Conservation (phyloP, 2,888 invertebrate genomes). For the Hedychridium roseum region DNA sequence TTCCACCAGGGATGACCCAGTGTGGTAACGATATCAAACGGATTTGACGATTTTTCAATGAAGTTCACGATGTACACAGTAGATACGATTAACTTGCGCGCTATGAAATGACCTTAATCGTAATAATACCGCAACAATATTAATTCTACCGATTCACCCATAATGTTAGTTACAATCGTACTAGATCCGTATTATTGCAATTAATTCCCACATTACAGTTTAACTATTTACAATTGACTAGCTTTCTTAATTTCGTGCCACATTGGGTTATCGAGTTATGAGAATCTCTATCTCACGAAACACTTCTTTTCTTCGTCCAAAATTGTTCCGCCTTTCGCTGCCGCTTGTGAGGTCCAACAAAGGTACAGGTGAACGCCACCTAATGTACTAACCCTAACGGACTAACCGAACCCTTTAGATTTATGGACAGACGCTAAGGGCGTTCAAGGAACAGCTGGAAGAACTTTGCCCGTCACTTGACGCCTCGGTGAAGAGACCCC, state of each 20-base stretch:
- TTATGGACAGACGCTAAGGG: constrained; percentile 84
- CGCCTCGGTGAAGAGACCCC: constrained; percentile 64
- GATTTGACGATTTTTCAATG: constrained; percentile 19
- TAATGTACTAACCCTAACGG: constrained; percentile 66
- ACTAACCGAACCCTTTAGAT: constrained; percentile 77
- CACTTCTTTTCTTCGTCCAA: too few species aligned
- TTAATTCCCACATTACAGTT: too few species aligned
- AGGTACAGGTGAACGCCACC: constrained; percentile 45
- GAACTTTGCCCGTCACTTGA: constrained; percentile 85
- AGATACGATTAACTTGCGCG: too few species aligned
- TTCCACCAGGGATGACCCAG: constrained; percentile 32
- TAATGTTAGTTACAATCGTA: too few species aligned
- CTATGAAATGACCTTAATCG: too few species aligned
- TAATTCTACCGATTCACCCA: constrained; percentile 11
- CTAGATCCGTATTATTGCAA: too few species aligned
- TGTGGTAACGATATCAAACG: constrained; percentile 36
- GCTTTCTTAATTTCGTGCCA: constrained; percentile 27
- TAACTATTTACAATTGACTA: neutral
- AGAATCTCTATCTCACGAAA: too few species aligned
- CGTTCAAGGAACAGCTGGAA: constrained; percentile 84
- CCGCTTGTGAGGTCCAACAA: constrained; percentile 49
- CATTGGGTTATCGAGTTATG: constrained; percentile 44
- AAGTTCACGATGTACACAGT: too few species aligned
- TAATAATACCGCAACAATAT: too few species aligned
- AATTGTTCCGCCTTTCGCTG: constrained; percentile 30